Percentiles rank a stretch among this genome's conserved stretches.
Conservation (phyloP, 2,797 vertebrate genomes). For the Pangasius krempfi region DNA sequence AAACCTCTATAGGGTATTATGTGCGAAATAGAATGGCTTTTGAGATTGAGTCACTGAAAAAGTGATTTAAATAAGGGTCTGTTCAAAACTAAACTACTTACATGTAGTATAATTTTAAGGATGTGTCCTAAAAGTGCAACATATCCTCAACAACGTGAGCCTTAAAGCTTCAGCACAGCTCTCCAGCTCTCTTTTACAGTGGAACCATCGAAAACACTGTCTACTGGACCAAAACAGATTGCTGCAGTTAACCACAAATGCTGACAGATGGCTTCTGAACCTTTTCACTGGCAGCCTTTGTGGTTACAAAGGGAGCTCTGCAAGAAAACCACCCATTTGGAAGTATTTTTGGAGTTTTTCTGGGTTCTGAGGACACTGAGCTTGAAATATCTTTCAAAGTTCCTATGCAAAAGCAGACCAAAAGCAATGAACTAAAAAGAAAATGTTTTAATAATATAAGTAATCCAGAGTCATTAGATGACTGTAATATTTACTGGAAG, state of each 20-base stretch:
- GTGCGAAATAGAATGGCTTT: not conserved
- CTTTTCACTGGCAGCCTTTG: constrained; percentile 70
- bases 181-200: constrained; percentile 31
- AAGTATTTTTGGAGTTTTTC: constrained; percentile 65
- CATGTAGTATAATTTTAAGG: not conserved
- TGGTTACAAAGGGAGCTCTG: constrained; percentile 70
- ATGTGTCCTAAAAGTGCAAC: not conserved
- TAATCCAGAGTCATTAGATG: constrained; percentile 46
- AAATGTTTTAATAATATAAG: constrained; percentile 40
- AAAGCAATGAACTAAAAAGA: constrained; percentile 32
- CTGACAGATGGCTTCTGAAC: constrained; percentile 80
- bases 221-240: constrained; percentile 73
- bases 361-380: constrained; percentile 53
- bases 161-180: constrained; percentile 10
- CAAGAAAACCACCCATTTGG: constrained; percentile 67
- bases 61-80: not conserved
- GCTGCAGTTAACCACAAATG: constrained; percentile 76
- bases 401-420: constrained; percentile 15
- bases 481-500: constrained; percentile 48
- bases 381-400: constrained; percentile 35
- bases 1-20: not conserved
- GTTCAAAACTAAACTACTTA: constrained; percentile 1
- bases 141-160: not conserved
- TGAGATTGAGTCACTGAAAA: not conserved
- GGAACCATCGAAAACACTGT: constrained; percentile 43